These are phyloP conservation scores for Catocala sponsa DNA, from an alignment of 2,888 invertebrate genomes.

Conservation along the genomic window DNA sequence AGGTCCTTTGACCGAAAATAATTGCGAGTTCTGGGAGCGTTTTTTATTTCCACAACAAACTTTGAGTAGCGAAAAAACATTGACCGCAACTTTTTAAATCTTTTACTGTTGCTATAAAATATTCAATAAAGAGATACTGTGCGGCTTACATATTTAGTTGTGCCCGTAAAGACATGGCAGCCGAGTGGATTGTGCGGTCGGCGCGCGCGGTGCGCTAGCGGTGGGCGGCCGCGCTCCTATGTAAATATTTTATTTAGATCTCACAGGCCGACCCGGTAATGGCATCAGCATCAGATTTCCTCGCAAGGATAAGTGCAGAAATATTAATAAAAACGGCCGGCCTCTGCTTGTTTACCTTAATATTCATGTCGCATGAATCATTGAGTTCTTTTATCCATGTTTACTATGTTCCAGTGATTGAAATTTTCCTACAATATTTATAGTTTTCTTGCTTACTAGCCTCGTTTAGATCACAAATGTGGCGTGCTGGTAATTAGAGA, in stretches of 20 bases:
- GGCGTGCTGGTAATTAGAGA: too few relatives aligned
- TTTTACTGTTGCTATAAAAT: slow-evolving; percentile 29
- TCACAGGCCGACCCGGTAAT: slow-evolving; percentile 48
- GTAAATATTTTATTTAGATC: slow-evolving; percentile 69
- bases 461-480: background rate
- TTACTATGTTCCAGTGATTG: slow-evolving; percentile 17
- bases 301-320: slow-evolving; percentile 52
- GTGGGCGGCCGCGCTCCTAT: slow-evolving; percentile 30
- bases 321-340: slow-evolving; percentile 56
- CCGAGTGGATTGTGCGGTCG: slow-evolving; percentile 26
- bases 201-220: slow-evolving; percentile 10
- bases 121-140: slow-evolving; percentile 36
- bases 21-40: slow-evolving; percentile 12
- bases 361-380: slow-evolving; percentile 52
- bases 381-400: slow-evolving; percentile 22
- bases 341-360: slow-evolving; percentile 36
- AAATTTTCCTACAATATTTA: slow-evolving; percentile 18
- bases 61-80: slow-evolving; percentile 8
- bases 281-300: slow-evolving; percentile 58
- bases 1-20: slow-evolving; percentile 12
- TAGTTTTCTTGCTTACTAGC: background rate
- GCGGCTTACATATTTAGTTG: slow-evolving; percentile 31
- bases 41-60: slow-evolving; percentile 22
- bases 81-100: slow-evolving; percentile 22
- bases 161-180: slow-evolving; percentile 20